Conservation (phyloP, 2,888 invertebrate species). For the Machimus atricapillus region DNA sequence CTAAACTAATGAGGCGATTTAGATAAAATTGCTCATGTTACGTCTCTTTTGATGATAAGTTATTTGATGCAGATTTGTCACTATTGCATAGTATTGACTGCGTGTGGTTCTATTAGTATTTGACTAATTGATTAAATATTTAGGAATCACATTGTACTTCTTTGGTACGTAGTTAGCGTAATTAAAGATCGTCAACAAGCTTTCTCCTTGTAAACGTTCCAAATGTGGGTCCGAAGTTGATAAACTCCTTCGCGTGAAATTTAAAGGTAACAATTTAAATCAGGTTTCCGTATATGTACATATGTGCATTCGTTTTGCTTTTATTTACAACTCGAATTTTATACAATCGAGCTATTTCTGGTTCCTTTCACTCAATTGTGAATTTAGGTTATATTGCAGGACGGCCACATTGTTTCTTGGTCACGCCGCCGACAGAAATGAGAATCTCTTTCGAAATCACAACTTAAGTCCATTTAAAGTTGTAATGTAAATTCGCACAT, state of each 20-base stretch:
- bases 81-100: too few species aligned
- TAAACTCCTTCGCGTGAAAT: background rate
- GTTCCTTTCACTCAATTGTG: background rate
- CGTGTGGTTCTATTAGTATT: too few species aligned
- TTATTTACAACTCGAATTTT: background rate
- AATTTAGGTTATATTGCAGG: background rate
- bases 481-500: background rate
- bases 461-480: background rate
- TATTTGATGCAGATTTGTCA: too few species aligned
- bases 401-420: background rate
- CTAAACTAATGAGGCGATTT: too few species aligned
- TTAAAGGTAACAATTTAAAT: background rate
- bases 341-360: background rate
- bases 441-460: background rate
- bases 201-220: background rate
- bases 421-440: background rate
- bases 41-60: too few species aligned
- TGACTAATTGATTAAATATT: background rate
- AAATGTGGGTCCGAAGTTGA: background rate
- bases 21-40: too few species aligned
- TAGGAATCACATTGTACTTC: background rate
- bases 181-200: background rate
- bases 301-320: background rate
- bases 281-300: background rate
- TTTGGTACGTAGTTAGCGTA: background rate